Conservation (phyloP, 2,113 vertebrate genomes). For the Tetrax tetrax region DNA sequence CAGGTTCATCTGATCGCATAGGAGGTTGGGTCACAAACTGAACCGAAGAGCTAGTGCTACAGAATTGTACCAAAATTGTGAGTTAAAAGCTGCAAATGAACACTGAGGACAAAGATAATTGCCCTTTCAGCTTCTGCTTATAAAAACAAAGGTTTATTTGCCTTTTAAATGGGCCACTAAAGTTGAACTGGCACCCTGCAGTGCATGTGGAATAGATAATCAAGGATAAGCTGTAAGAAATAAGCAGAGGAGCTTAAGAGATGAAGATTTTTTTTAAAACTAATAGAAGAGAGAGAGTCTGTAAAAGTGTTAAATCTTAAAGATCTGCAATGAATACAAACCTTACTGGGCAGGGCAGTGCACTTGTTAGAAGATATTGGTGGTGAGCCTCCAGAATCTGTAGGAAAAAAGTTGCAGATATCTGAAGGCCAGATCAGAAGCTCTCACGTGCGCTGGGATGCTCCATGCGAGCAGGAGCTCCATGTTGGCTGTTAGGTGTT, state of each 20-base stretch:
- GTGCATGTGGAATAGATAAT: slow-evolving; percentile 39
- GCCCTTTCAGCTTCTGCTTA: slow-evolving; percentile 60
- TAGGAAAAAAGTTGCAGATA: neutral
- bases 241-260: neutral
- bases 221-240: neutral
- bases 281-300: neutral
- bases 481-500: rapidly evolving
- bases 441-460: neutral
- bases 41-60: slow-evolving; percentile 4
- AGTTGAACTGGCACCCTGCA: slow-evolving; percentile 49
- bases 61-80: slow-evolving; percentile 8
- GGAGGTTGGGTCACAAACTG: neutral
- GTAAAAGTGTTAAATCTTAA: neutral
- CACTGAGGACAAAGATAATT: slow-evolving; percentile 30
- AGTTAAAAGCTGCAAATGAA: slow-evolving; percentile 37
- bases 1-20: neutral
- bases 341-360: neutral
- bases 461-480: neutral
- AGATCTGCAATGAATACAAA: neutral
- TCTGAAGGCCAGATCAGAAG: neutral
- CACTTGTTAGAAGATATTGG: neutral
- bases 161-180: slow-evolving; percentile 62
- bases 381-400: neutral
- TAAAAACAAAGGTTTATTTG: slow-evolving; percentile 65
- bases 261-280: neutral